Evolutionary conservation across 2,888 invertebrate genomes (phyloP).

Genomic region (Pristionchus arcanus): DNA sequence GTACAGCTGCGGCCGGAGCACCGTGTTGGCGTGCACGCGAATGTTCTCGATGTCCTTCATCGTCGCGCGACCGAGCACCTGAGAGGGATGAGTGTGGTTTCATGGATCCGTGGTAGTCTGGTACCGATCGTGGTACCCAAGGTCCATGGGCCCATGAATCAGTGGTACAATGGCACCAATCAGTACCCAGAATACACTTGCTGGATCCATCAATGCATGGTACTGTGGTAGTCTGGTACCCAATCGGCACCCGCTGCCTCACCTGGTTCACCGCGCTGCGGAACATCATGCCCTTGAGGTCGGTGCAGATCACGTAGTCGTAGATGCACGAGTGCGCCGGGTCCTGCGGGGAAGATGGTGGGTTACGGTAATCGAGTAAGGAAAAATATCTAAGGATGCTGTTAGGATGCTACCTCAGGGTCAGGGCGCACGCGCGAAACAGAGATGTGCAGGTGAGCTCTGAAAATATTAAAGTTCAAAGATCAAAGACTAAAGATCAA

Average conservation of each 20-base stretch:
- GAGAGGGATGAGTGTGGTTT: background rate
- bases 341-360: background rate
- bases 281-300: constrained; percentile 51
- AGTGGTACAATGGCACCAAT: too few species aligned
- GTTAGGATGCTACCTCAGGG: background rate
- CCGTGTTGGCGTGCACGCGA: constrained; percentile 15
- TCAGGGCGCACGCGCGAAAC: constrained; percentile 19
- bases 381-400: too few species aligned
- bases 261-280: constrained; percentile 42
- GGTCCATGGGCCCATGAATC: too few species aligned
- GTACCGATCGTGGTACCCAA: background rate
- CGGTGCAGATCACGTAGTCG: constrained; percentile 51
- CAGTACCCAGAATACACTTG: too few species aligned
- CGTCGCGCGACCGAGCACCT: constrained; percentile 45
- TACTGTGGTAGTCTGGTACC: too few species aligned
- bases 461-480: background rate
- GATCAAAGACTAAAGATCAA: constrained; percentile 4
- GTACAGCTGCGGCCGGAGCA: constrained; percentile 37
- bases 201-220: too few species aligned
- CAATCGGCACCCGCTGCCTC: background rate
- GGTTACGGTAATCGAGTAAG: too few species aligned
- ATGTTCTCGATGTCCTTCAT: constrained; percentile 51
- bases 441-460: constrained; percentile 20
- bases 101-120: background rate
- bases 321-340: constrained; percentile 49